Evolutionary conservation across 2,113 vertebrate species (phyloP), one percentile per base, ranked within the genome.

Genomic region (Acanthochromis polyacanthus): DNA sequence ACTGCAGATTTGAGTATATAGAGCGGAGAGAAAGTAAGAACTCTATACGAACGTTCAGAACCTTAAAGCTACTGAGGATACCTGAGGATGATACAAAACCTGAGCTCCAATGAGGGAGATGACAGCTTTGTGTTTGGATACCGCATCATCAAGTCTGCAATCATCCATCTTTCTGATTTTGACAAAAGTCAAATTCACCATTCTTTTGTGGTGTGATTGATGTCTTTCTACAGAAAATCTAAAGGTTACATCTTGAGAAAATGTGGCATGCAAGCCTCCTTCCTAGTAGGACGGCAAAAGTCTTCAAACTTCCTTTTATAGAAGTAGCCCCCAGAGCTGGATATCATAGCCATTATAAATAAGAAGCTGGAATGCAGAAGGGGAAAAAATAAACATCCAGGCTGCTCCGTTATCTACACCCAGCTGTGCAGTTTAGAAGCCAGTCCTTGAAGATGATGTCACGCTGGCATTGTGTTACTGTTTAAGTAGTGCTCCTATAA

Each of bases 231-330:
- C 74, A 80, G 22, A 65, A 87, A 90, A 91, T 88, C 81, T 62
- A 70, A 83, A 81, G 78, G 83, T 82, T 85, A 81, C 73, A 84
- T 92, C 85, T 92, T 78, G 61, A 81, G 68, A 89, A 86, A 85
- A 85, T 72, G 79, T 74, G 71, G 78, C 80, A 89, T 81, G 85
- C 55, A 63, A 86, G 55, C 80, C 83, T 87, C 69, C 57, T 81
- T 65, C 82, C 0, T 40, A 74, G 43, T 23, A 51, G 66, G 57
- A 84, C 63, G 50, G 74, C 75, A 85, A 83, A 90, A 86, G 69
- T 83, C 77, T 78, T 79, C 83, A 78, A 73, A 92, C 86, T 92
- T 93, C 90, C 93, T 93, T 93, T 90, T 93, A 93, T 91, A 92
- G 92, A 92, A 93, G 89, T 82, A 84, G 85, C 85, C 87, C 88